Percentiles rank a stretch among this genome's conserved stretches.
Conservation (phyloP, 92 coral and sea anemone species). For the Heliopora coerulea region DNA sequence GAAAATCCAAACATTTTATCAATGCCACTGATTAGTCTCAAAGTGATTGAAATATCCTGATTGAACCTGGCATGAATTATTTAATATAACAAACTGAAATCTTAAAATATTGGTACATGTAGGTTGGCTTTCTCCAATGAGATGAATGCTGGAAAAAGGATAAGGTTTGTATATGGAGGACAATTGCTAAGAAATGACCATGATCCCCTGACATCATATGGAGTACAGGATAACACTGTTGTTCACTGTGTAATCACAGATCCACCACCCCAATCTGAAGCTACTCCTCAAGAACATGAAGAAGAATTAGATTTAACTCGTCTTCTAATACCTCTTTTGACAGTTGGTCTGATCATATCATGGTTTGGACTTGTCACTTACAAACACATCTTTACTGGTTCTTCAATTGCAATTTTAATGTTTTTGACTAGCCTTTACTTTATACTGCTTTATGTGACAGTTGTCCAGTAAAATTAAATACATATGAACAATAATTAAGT, state of each 20-base stretch:
- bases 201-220: conserved; percentile 70
- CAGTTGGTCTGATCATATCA: conserved; percentile 62
- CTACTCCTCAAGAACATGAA: conserved; percentile 44
- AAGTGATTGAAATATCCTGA: no score
- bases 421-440: conserved; percentile 80
- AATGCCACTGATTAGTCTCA: no score
- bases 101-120: neutral
- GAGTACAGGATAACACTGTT: conserved; percentile 75
- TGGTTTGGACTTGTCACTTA: conserved; percentile 87
- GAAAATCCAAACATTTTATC: no score
- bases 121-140: conserved; percentile 80
- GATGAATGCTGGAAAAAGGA: conserved; percentile 72
- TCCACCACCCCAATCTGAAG: conserved; percentile 39
- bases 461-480: conserved; percentile 6
- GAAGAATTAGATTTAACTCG: conserved; percentile 80
- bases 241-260: conserved; percentile 87
- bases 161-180: conserved; percentile 85
- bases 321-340: conserved; percentile 75
- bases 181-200: conserved; percentile 68
- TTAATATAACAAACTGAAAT: neutral
- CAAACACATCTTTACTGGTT: conserved; percentile 72
- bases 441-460: conserved; percentile 68
- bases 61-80: neutral
- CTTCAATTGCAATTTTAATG: conserved; percentile 78
- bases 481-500: no score